Evolutionary conservation across 2,888 invertebrate species (phyloP), one percentile per base, ranked within the genome.

Genomic region (Synanthedon andrenaeformis): DNA sequence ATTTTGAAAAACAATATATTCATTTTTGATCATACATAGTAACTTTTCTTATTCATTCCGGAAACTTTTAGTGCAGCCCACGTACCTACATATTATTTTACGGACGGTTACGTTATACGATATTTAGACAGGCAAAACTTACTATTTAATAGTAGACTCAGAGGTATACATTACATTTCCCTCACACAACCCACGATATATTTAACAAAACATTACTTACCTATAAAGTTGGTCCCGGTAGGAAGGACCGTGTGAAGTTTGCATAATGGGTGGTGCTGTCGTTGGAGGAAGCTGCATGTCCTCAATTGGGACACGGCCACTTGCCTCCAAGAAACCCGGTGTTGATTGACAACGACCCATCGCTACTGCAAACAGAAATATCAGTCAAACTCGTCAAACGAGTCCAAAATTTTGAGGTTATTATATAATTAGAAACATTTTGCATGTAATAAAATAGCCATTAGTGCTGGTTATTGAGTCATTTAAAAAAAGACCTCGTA

Each of bases 281-380:
- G 75, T 84, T 61, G 67, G 83, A 64, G 74, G 80, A 57, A 85
- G 72, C 66, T 84, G 79, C 84, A 84, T 86, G 60, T 84, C 87
- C 83, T 96, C 96, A 63, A 96, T 89, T 56, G 97, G 93, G 63
- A 96, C 91, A 70, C 95, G 94, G 56, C 97, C 97, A 65, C 92
- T 91, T 56, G 97, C 96, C 86, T 98, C 98, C 66, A 98, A 94
- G 67, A 98, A 90, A 51, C 97, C 98, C 12, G 98, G 98, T 57
- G 98, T 97, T 67, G 98, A 98, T 76, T 96, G 96, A 81, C 97
- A 96, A 72, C 98, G 92, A 69, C 97, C 96, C 93, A 97, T 94
- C 67, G 96, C 96, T 87, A 95, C 96, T 96, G 89, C 63, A 45
- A 45, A n/a, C 49, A 49, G 11, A 49, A 49, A 49, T 17, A 17